Conservation (phyloP, 2,113 vertebrate species). For the Butorides virescens region DNA sequence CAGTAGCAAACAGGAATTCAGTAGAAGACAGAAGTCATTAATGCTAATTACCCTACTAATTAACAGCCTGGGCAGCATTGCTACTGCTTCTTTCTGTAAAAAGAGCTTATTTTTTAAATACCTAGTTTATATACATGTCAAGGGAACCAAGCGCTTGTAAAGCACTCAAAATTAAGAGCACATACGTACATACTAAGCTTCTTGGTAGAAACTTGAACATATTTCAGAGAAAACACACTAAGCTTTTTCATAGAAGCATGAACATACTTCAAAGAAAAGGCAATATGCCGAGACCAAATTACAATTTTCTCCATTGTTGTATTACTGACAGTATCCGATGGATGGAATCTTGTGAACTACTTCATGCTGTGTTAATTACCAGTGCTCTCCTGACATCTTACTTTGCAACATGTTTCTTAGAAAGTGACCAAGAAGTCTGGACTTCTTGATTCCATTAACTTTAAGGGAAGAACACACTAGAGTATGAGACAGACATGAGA, state of each 20-base stretch:
- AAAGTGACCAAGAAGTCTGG: background rate
- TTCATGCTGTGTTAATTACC: background rate
- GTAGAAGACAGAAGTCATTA: background rate
- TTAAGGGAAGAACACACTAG: background rate
- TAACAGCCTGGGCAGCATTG: background rate
- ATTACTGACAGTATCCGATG: background rate
- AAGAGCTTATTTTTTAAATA: background rate
- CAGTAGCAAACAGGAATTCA: background rate
- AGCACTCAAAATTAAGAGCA: background rate
- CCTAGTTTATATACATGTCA: background rate
- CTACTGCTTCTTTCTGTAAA: background rate
- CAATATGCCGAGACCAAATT: background rate
- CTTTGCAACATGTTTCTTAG: background rate
- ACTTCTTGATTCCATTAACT: background rate
- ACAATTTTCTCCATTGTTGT: background rate
- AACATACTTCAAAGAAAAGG: background rate
- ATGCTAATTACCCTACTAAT: background rate
- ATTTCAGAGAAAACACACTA: background rate
- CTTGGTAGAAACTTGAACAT: background rate
- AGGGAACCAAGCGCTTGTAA: background rate
- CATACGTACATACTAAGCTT: background rate
- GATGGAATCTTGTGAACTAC: background rate
- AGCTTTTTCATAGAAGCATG: background rate
- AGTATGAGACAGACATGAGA: background rate
- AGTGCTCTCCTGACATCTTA: background rate